Percentiles rank a stretch among this genome's conserved stretches.
These are phyloP conservation scores for Lamellibrachia luymesi DNA, from an alignment of 1,140 invertebrate species.

Conservation along the genomic window DNA sequence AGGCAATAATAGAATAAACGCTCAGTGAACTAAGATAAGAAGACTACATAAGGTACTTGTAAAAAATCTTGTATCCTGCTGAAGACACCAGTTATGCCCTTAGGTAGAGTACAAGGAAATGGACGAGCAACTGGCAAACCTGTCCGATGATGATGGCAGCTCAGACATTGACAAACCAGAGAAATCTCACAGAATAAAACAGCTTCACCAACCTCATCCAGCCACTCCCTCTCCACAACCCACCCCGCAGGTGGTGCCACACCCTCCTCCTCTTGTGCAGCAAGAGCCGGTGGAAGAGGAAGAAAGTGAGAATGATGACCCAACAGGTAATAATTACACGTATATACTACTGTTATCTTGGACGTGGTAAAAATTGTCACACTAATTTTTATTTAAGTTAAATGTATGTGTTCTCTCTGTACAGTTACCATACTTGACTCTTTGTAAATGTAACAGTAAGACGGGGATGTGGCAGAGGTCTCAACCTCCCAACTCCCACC, in stretches of 20 bases:
- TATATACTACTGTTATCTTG: neutral
- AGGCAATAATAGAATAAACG: too few species aligned
- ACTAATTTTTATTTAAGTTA: neutral
- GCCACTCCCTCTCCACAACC: neutral
- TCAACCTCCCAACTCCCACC: too few species aligned
- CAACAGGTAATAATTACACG: conserved; percentile 40
- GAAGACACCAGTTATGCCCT: neutral
- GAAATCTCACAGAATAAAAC: conserved; percentile 22
- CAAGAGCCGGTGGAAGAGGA: conserved; percentile 34
- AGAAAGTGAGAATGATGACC: conserved; percentile 55
- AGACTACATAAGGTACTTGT: neutral
- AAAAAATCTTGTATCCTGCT: neutral
- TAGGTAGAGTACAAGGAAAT: conserved; percentile 56
- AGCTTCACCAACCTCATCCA: neutral
- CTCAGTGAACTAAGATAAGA: too few species aligned
- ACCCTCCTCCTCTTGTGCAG: neutral
- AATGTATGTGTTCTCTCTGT: neutral
- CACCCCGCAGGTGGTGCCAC: neutral
- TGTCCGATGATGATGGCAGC: conserved; percentile 52
- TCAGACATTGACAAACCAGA: conserved; percentile 45
- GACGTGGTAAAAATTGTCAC: neutral
- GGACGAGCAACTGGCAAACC: conserved; percentile 48
- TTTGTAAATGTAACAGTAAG: neutral
- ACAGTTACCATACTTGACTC: neutral
- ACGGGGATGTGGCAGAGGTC: neutral